Conservation (phyloP, 2,797 vertebrate genomes). For the Enteromius treurensis region DNA sequence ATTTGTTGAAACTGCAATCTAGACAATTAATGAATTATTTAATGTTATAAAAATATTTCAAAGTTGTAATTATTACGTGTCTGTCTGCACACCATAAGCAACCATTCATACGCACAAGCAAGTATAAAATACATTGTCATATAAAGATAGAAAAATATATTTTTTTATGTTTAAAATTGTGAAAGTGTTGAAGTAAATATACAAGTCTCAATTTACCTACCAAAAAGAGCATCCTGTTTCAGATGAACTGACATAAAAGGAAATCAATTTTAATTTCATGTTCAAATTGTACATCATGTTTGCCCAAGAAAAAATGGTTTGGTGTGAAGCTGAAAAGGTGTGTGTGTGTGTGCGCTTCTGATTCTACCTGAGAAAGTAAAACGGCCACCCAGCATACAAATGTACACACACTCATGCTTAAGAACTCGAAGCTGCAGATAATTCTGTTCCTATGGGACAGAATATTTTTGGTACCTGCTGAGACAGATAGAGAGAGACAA, state of each 20-base stretch:
- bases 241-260: neutral
- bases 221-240: neutral
- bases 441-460: conserved; percentile 42
- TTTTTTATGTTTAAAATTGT: neutral
- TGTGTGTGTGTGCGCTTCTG: conserved; percentile 12
- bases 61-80: neutral
- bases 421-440: conserved; percentile 42
- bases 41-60: neutral
- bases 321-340: neutral
- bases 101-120: neutral
- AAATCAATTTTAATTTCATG: neutral
- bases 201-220: neutral
- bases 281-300: neutral
- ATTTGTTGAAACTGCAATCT: neutral
- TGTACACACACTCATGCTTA: neutral
- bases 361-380: neutral
- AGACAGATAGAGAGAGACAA: conserved; percentile 40
- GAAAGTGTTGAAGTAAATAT: neutral
- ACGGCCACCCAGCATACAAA: conserved; percentile 18
- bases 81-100: neutral
- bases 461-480: conserved; percentile 50
- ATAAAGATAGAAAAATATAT: neutral
- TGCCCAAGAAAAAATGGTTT: conserved; percentile 4
- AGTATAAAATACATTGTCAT: neutral
- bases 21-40: neutral